Evolutionary conservation across 2,888 invertebrate species (phyloP), one percentile per base, ranked within the genome.

Genomic region (Hyalella azteca): DNA sequence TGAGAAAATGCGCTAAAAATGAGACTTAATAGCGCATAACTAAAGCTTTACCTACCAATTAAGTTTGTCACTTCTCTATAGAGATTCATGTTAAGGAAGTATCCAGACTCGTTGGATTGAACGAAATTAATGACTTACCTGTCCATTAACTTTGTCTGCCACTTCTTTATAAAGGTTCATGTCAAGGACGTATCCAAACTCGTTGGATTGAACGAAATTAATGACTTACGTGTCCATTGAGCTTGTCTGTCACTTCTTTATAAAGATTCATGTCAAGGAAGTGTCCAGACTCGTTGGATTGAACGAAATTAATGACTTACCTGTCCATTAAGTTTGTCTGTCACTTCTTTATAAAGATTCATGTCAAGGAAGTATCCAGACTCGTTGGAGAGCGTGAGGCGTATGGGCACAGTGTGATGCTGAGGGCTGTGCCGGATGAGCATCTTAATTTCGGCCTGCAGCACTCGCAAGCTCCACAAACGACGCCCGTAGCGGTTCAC

Each of bases 71-170:
- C 91, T 88, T 98, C 98, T 73, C 94, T 95, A 88, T 99, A 99
- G 85, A 97, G 92, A 87, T 94, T 94, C 84, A 98, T 93, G 87
- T 98, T 97, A 77, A 98, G 91, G 84, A 96, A 96, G 87, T 98
- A 98, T 0, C 98, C 98, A 76, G 96, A 97, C 84, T 98, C 98
- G 88, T 99, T 99, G 76, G 97, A 94, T n/a, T n/a, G n/a, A n/a
- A n/a, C n/a, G n/a, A n/a, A n/a, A n/a, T n/a, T n/a, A n/a, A n/a
- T n/a, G n/a, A n/a, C n/a, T n/a, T n/a, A n/a, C n/a, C n/a, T n/a
- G n/a, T n/a, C n/a, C n/a, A n/a, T n/a, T n/a, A n/a, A n/a, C n/a
- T n/a, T n/a, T n/a, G n/a, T n/a, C n/a, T n/a, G n/a, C n/a, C n/a
- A n/a, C n/a, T n/a, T n/a, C n/a, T n/a, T n/a, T n/a, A n/a, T n/a